Base-by-base conservation (phyloP, 2,888 invertebrate genomes). In the Eupithecia exiguata region DNA sequence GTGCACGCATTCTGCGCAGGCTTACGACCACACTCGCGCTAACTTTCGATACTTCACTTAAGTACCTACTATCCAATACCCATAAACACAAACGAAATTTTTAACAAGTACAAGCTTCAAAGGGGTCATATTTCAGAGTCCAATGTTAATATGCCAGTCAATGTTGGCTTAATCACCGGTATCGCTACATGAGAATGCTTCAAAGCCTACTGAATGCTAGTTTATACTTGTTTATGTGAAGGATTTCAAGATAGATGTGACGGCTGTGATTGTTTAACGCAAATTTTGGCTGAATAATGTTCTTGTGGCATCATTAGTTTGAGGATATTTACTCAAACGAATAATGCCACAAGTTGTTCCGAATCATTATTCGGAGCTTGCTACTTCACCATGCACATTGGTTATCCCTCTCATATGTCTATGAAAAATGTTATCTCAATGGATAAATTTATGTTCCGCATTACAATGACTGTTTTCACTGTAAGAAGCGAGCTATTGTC, bases 381-480 rank as follows among this genome's bases (percentile, higher is more conserved):
- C 21, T 21, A 3, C 49, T 49, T n/a, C 49, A 53, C 21, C 49
- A 53, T 53, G 49, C 21, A 21, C 10, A 6, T 53, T n/a, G n/a
- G n/a, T n/a, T 16, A 53, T 53, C 46, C 21, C 4, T 58, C 25
- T 58, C 58, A 58, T 25, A 58, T 58, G 25, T 49, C 25, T 58
- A 58, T 25, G 58, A 58, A 25, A 53, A 81, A 81, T 85, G 83
- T 84, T 82, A 81, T 79, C 69, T 81, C 76, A 76, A 73, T 72
- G 81, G 80, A 80, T 83, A 79, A 76, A 84, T 86, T 88, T 87
- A 86, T 86, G 87, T 89, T 88, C 88, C 88, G 86, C 86, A 84
- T 87, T 87, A 85, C 82, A 83, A 78, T 78, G 78, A 82, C 80
- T 82, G 85, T 89, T 89, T 90, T 90, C 87, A 87, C 88, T 87